These are phyloP conservation scores for Anhinga rufa DNA, from an alignment of 2,113 vertebrate species.

Conservation along the genomic window DNA sequence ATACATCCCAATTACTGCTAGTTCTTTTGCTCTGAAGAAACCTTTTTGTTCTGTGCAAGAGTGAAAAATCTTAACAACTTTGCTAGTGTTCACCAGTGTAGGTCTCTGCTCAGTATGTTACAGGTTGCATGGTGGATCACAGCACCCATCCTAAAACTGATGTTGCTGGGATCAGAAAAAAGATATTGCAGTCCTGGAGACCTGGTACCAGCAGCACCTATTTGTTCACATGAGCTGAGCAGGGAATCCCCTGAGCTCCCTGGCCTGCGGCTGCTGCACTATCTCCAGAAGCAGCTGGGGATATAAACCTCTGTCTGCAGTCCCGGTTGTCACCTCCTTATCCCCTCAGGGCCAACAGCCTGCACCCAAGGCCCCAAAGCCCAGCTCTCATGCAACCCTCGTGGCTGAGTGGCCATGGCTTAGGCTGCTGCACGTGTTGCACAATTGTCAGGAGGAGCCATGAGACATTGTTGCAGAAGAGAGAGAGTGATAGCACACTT, in stretches of 20 bases:
- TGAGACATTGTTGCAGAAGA: no score
- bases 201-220: background rate
- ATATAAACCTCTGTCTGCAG: background rate
- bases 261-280: background rate
- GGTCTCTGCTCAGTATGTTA: background rate
- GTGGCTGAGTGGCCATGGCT: fast-evolving
- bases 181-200: background rate
- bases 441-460: background rate
- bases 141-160: background rate
- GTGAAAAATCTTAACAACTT: background rate
- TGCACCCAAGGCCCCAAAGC: background rate
- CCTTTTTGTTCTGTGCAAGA: background rate
- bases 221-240: background rate
- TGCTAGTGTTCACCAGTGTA: background rate
- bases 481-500: no score
- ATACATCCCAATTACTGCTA: background rate
- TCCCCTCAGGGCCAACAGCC: fast-evolving
- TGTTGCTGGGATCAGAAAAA: background rate
- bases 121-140: background rate
- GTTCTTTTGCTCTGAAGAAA: background rate
- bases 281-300: background rate
- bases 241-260: background rate
- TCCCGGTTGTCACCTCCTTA: background rate
- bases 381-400: background rate
- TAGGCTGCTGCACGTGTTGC: background rate